A percentile compares a stretch with the other conserved stretches of the same genome.
These are phyloP conservation scores for Phyllostomus hastatus DNA, from an alignment of 2,113 vertebrate genomes.

Conservation along the genomic window DNA sequence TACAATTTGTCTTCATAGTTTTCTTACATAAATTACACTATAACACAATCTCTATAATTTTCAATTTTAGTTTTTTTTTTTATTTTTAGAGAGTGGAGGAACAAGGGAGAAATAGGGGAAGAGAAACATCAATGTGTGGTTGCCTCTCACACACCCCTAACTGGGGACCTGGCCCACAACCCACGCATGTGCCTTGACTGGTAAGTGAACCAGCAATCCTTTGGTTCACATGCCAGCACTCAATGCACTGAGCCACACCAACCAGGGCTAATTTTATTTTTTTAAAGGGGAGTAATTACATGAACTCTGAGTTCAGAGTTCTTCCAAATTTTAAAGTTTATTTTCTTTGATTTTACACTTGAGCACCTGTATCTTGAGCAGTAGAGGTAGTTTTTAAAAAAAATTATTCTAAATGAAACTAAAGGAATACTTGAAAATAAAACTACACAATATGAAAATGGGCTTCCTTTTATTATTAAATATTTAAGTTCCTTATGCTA, in stretches of 20 bases:
- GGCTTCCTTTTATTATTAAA: neutral
- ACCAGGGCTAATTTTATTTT: too few species aligned
- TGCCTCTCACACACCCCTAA: too few species aligned
- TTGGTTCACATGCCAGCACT: too few species aligned
- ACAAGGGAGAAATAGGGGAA: too few species aligned
- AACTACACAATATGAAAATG: neutral
- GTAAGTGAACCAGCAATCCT: too few species aligned
- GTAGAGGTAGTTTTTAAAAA: neutral
- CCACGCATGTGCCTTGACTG: too few species aligned
- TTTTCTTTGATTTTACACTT: neutral
- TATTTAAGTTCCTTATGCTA: neutral
- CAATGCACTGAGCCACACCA: too few species aligned
- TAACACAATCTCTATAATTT: neutral
- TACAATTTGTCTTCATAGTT: neutral
- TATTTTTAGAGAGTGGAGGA: too few species aligned
- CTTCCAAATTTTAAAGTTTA: neutral
- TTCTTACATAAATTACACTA: neutral
- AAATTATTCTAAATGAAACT: neutral
- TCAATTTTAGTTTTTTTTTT: neutral
- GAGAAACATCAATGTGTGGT: too few species aligned
- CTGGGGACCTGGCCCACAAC: too few species aligned
- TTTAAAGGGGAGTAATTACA: neutral
- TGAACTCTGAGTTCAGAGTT: neutral
- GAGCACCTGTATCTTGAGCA: neutral
- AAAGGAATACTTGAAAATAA: neutral